phyloP scores from a whole-genome alignment of 2,888 invertebrate species.

The Meta bourneti region DNA sequence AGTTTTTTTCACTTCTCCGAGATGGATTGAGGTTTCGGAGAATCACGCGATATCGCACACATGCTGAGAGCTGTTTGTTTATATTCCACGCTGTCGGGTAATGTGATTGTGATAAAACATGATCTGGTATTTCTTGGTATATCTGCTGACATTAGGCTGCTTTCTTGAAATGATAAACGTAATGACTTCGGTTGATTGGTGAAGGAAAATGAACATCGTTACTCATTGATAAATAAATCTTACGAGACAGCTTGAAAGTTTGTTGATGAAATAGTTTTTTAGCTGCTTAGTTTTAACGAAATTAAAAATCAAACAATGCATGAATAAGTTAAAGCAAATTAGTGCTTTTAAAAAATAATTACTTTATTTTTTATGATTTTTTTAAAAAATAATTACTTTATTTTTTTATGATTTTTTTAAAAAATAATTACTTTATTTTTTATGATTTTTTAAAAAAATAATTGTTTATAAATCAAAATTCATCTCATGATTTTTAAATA shows the following conservation, averaged over 20 bases:
- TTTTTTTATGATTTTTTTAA: no score
- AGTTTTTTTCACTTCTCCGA: not conserved
- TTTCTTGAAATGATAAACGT: not conserved
- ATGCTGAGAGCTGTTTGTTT: not conserved
- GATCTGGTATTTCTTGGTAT: not conserved
- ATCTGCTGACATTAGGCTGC: not conserved
- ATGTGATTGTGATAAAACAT: not conserved
- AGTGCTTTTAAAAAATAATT: no score
- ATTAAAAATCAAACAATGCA: no score
- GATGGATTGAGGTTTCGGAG: not conserved
- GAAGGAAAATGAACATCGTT: not conserved
- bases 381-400: no score
- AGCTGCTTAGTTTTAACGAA: no score
- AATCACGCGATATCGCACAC: not conserved
- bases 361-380: no score
- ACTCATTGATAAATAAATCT: not conserved
- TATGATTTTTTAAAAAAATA: no score
- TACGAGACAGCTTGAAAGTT: not conserved
- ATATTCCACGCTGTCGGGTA: not conserved
- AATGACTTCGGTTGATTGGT: not conserved
- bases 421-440: no score
- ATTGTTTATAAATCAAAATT: no score
- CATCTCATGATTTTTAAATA: no score
- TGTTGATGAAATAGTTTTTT: no score
- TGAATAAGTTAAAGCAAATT: no score